A percentile compares a stretch with the other conserved stretches of the same genome.
These are phyloP conservation scores for Saiga tatarica DNA, from an alignment of 2,113 vertebrate species.

Conservation along the genomic window DNA sequence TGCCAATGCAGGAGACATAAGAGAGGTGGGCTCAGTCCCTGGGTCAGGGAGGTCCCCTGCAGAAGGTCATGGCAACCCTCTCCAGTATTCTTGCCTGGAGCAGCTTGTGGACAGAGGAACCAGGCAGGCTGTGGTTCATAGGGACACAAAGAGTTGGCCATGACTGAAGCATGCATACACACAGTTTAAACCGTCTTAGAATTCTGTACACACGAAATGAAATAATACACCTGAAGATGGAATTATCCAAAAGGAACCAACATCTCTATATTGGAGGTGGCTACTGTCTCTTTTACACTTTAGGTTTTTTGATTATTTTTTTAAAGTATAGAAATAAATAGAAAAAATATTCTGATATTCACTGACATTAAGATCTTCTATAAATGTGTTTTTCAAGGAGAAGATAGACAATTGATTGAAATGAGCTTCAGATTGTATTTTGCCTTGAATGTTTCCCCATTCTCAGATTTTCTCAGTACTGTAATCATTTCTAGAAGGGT, in stretches of 20 bases:
- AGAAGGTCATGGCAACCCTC: neutral
- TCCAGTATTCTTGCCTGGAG: neutral
- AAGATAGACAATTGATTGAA: neutral
- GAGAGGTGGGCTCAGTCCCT: neutral
- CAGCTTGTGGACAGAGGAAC: neutral
- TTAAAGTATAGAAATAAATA: neutral
- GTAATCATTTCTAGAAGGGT: neutral
- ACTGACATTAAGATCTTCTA: neutral
- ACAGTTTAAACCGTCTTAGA: neutral
- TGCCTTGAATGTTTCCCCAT: neutral
- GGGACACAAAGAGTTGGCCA: neutral
- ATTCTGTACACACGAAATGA: neutral
- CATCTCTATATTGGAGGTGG: neutral
- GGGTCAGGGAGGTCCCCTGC: fast-evolving
- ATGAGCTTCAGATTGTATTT: neutral
- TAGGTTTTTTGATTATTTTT: neutral
- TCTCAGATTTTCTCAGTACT: neutral
- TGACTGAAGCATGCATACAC: neutral
- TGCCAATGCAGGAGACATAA: neutral
- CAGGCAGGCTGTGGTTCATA: neutral
- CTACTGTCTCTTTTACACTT: neutral
- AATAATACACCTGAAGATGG: neutral
- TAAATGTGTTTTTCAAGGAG: neutral
- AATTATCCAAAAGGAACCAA: neutral
- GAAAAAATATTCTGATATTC: neutral